Conservation (phyloP, 2,113 vertebrate genomes). For the Hiodon alosoides region DNA sequence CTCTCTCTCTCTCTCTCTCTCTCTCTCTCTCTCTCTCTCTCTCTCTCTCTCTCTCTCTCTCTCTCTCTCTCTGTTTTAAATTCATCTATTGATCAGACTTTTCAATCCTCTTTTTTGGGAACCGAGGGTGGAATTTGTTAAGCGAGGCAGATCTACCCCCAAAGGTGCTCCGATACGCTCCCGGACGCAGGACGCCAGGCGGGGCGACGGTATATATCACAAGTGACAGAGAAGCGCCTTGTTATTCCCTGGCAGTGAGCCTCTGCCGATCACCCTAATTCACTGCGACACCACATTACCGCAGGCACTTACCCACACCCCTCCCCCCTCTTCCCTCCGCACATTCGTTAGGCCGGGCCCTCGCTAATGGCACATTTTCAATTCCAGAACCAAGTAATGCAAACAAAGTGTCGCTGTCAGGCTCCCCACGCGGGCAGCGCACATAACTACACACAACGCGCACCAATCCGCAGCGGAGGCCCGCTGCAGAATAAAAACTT, state of each 20-base stretch:
- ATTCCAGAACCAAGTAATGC: conserved; percentile 38
- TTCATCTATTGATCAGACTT: neutral
- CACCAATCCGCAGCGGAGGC: neutral
- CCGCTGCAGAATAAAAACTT: conserved; percentile 7
- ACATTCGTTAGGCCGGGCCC: conserved; percentile 54
- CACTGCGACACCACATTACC: conserved; percentile 62
- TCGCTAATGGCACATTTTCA: conserved; percentile 43
- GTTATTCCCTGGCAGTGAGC: conserved; percentile 13
- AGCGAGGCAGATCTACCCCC: too few relatives aligned
- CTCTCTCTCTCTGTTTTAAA: neutral
- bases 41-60: too few relatives aligned
- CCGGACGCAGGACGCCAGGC: conserved; percentile 2
- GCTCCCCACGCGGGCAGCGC: neutral
- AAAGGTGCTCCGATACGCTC: neutral
- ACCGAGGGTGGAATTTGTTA: too few relatives aligned
- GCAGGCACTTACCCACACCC: conserved; percentile 43
- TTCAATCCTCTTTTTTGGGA: neutral
- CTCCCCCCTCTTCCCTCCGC: conserved; percentile 37
- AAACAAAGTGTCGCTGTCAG: conserved; percentile 39
- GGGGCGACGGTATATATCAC: conserved; percentile 13
- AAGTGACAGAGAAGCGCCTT: conserved; percentile 31
- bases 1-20: too few relatives aligned
- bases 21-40: too few relatives aligned
- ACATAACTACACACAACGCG: conserved; percentile 15
- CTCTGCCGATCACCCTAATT: conserved; percentile 51